phyloP scores from a whole-genome alignment of 2,797 vertebrate genomes.

The Nannoperca obscura region DNA sequence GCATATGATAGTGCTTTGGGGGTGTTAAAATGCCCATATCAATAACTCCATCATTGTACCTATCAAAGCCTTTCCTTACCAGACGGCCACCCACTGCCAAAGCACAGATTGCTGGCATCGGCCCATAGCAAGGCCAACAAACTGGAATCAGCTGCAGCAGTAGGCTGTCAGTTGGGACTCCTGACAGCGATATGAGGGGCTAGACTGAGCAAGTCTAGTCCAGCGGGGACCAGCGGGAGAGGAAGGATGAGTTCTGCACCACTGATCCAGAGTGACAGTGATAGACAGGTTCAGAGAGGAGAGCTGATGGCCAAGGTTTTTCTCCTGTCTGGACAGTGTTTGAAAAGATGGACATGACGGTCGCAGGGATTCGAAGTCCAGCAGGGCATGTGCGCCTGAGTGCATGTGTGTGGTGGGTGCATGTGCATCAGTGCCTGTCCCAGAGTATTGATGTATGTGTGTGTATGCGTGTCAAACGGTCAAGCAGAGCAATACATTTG shows the following conservation, averaged over 20 bases:
- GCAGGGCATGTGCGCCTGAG: slow-evolving; percentile 59
- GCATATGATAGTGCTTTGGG: slow-evolving; percentile 58
- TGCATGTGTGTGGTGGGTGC: slow-evolving; percentile 23
- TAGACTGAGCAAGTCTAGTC: slow-evolving; percentile 78
- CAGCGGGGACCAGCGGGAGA: slow-evolving; percentile 78
- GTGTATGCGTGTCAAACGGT: slow-evolving; percentile 71
- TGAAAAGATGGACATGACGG: slow-evolving; percentile 84
- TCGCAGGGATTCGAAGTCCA: slow-evolving; percentile 78
- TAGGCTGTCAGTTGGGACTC: slow-evolving; percentile 79
- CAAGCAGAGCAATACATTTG: slow-evolving; percentile 73
- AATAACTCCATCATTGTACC: slow-evolving; percentile 73
- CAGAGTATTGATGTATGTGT: slow-evolving; percentile 53
- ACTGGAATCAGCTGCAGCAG: slow-evolving; percentile 82
- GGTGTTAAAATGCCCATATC: slow-evolving; percentile 67
- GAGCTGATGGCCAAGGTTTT: slow-evolving; percentile 83
- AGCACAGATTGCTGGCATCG: slow-evolving; percentile 76
- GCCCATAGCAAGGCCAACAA: slow-evolving; percentile 74
- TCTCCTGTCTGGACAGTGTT: slow-evolving; percentile 82
- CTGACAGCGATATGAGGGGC: slow-evolving; percentile 83
- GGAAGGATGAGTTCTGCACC: slow-evolving; percentile 85
- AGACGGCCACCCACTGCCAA: slow-evolving; percentile 75
- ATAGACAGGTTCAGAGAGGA: slow-evolving; percentile 86
- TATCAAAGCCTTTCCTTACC: slow-evolving; percentile 68
- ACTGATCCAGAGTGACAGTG: slow-evolving; percentile 86
- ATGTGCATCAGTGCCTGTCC: slow-evolving; percentile 49